These are phyloP conservation scores for Gisinianus flammeolus DNA, from an alignment of 2,888 invertebrate species.

Conservation along the genomic window DNA sequence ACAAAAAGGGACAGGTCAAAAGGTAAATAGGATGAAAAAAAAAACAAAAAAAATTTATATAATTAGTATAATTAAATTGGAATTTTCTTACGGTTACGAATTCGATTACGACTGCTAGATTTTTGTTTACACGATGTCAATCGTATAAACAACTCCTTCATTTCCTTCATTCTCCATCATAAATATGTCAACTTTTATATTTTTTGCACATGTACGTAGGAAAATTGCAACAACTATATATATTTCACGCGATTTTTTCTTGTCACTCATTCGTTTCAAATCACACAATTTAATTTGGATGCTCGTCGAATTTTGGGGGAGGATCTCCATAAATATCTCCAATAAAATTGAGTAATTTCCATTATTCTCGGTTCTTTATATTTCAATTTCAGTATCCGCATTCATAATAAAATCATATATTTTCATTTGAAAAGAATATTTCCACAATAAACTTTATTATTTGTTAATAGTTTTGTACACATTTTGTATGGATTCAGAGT, in stretches of 20 bases:
- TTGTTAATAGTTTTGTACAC: no score
- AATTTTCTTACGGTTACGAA: background rate
- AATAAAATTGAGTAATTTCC: background rate
- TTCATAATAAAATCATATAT: no score
- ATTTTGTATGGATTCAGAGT: no score
- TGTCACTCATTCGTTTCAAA: background rate
- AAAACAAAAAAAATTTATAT: conserved; percentile 1
- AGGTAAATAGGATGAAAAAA: no score
- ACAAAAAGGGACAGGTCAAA: background rate
- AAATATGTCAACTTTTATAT: background rate
- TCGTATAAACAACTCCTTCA: background rate
- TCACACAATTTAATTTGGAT: background rate
- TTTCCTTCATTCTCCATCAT: no score
- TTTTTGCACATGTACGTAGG: background rate
- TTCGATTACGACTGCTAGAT: background rate
- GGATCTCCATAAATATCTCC: background rate
- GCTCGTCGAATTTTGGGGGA: background rate
- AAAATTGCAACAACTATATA: no score
- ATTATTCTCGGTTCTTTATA: background rate
- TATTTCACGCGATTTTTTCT: background rate
- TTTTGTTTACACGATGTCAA: background rate
- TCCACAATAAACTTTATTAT: no score
- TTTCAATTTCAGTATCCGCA: no score
- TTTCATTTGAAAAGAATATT: no score
- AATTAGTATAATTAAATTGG: background rate